Evolutionary conservation across 2,888 invertebrate genomes (phyloP).

Genomic region (Phyto melanocephala): DNA sequence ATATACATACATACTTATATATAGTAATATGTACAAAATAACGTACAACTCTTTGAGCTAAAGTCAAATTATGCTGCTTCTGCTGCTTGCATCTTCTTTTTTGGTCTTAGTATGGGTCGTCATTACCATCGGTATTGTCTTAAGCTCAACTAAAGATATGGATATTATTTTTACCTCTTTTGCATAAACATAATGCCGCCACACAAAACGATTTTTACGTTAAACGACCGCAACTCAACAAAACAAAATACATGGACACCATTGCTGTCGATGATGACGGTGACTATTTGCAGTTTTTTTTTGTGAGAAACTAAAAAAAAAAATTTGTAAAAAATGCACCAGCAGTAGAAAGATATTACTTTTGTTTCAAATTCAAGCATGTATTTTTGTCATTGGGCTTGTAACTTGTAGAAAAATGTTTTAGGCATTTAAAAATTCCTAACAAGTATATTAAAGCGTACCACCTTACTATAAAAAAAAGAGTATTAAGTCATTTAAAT

Average conservation of each 20-base stretch:
- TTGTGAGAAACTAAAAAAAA: constrained; percentile 17
- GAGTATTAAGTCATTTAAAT: too few relatives aligned
- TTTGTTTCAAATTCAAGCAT: background rate
- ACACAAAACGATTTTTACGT: constrained; percentile 32
- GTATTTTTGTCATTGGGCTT: background rate
- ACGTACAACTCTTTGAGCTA: constrained; percentile 47
- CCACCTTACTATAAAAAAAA: too few relatives aligned
- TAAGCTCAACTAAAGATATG: constrained; percentile 41
- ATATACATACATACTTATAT: background rate
- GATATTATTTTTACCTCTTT: constrained; percentile 52
- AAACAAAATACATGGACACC: constrained; percentile 35
- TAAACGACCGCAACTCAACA: constrained; percentile 14
- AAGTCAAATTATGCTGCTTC: constrained; percentile 27
- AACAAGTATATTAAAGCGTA: too few relatives aligned
- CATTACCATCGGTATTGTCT: constrained; percentile 1
- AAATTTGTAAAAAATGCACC: constrained; percentile 10
- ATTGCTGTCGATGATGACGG: constrained; percentile 21
- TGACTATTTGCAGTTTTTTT: constrained; percentile 27
- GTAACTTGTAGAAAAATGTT: background rate
- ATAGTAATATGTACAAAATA: constrained; percentile 10
- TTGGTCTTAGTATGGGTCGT: constrained; percentile 6
- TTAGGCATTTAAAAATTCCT: too few relatives aligned
- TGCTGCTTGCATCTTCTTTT: background rate
- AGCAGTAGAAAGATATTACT: constrained; percentile 11
- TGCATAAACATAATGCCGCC: constrained; percentile 58